Percentiles rank a stretch among this genome's conserved stretches.
Conservation (phyloP, 2,797 vertebrate species). For the Coracias cyanogaster region DNA sequence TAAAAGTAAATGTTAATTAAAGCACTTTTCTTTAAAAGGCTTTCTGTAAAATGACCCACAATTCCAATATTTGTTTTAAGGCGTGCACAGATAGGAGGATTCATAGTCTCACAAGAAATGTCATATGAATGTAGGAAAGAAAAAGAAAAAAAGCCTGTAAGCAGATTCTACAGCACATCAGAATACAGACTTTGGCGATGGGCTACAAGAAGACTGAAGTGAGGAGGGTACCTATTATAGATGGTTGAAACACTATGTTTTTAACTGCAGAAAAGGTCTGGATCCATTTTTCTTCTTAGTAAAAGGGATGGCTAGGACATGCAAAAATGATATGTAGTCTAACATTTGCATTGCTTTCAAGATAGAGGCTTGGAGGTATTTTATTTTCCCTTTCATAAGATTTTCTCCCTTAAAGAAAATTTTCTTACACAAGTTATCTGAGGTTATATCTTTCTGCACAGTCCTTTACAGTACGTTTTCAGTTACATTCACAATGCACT, state of each 20-base stretch:
- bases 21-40: slow-evolving; percentile 20
- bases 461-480: slow-evolving; percentile 30
- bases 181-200: neutral
- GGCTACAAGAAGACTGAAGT: neutral
- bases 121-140: neutral
- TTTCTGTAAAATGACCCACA: slow-evolving; percentile 9
- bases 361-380: neutral
- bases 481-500: neutral
- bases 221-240: neutral
- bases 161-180: neutral
- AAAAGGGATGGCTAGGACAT: neutral
- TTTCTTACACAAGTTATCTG: slow-evolving; percentile 18
- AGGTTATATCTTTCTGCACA: slow-evolving; percentile 2
- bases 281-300: neutral
- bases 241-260: neutral
- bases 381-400: neutral
- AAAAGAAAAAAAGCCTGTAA: neutral
- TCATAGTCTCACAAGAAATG: neutral
- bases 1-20: slow-evolving; percentile 57
- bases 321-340: neutral
- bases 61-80: slow-evolving; percentile 46
- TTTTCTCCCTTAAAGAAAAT: slow-evolving; percentile 36
- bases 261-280: neutral
- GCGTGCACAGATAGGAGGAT: neutral
- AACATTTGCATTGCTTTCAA: slow-evolving; percentile 20